Evolutionary conservation across 2,797 vertebrate genomes (phyloP), one percentile per base, ranked within the genome.

Genomic region (Parambassis ranga): DNA sequence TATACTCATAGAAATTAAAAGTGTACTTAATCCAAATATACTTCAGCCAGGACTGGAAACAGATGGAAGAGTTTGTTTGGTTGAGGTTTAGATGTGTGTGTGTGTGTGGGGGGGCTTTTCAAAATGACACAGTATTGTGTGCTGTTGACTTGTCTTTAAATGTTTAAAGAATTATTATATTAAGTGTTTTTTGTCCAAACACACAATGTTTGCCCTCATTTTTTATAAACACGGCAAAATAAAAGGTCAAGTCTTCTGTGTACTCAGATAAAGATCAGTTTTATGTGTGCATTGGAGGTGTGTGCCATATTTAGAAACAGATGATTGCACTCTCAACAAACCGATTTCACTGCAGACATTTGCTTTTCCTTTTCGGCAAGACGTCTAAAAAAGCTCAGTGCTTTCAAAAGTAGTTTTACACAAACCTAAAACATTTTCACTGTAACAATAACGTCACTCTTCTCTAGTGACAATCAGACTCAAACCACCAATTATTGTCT

Each of bases 211-310:
- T 18, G 33, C 59, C 42, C n/a, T 52, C 8, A 53, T 63, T 33
- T 22, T 3, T n/a, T n/a, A 18, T 23, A 53, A 59, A 44, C 37
- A 10, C 30, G 24, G 43, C 28, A 78, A 53, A 60, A 75, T 66
- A 78, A 66, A 62, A 64, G 23, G 51, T 15, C 47, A 37, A 41
- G 32, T 23, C 11, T 42, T 38, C 41, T 49, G 23, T 71, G 56
- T 24, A 0, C 36, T 57, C 19, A 47, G 84, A 79, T 81, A 77
- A 71, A 66, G 68, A 64, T 71, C 27, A 20, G 48, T 36, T 52
- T 41, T 20, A 11, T 65, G 71, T 76, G 62, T 77, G 49, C 13
- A 6, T 27, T 67, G 63, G 46, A 36, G 75, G 76, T 68, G 76
- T 68, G 76, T 57, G 64, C 23, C 79, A 32, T 33, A 13, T 68